Evolutionary conservation across 2,888 invertebrate genomes (phyloP).

Genomic region (Chalcosyrphus nemorum): DNA sequence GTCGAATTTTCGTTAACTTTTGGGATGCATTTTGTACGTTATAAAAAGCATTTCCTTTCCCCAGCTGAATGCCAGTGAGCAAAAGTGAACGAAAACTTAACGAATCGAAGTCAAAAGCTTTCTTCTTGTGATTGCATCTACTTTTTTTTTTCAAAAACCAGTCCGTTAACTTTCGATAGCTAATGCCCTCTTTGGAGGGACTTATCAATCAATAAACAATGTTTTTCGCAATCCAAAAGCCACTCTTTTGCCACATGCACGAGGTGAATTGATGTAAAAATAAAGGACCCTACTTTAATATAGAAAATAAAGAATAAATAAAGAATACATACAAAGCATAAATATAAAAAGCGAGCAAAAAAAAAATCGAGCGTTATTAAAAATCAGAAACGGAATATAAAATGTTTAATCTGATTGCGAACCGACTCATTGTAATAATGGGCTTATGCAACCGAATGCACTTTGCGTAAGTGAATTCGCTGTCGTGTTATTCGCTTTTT

Average conservation of each 20-base stretch:
- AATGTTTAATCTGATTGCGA: conserved; percentile 54
- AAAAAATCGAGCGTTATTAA: conserved; percentile 15
- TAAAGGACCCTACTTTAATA: not conserved
- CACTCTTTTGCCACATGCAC: not conserved
- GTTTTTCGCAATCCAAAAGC: conserved; percentile 6
- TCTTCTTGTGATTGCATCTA: too few relatives aligned
- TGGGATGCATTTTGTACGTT: too few relatives aligned
- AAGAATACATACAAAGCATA: too few relatives aligned
- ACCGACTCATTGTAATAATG: conserved; percentile 39
- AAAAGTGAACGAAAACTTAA: too few relatives aligned
- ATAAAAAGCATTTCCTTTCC: too few relatives aligned
- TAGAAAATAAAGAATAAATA: not conserved
- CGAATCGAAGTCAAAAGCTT: too few relatives aligned
- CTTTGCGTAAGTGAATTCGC: conserved; percentile 30
- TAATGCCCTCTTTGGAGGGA: not conserved
- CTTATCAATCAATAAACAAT: conserved; percentile 6
- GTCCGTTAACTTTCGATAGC: not conserved
- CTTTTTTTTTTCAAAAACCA: too few relatives aligned
- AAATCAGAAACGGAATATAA: conserved; percentile 23
- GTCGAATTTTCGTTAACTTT: too few relatives aligned
- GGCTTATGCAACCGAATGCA: conserved; percentile 38
- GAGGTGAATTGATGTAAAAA: not conserved
- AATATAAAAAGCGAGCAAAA: too few relatives aligned
- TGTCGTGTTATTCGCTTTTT: conserved; percentile 14
- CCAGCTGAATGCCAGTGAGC: too few relatives aligned